Conservation (phyloP, 2,797 vertebrate species). For the Cossypha heuglini region DNA sequence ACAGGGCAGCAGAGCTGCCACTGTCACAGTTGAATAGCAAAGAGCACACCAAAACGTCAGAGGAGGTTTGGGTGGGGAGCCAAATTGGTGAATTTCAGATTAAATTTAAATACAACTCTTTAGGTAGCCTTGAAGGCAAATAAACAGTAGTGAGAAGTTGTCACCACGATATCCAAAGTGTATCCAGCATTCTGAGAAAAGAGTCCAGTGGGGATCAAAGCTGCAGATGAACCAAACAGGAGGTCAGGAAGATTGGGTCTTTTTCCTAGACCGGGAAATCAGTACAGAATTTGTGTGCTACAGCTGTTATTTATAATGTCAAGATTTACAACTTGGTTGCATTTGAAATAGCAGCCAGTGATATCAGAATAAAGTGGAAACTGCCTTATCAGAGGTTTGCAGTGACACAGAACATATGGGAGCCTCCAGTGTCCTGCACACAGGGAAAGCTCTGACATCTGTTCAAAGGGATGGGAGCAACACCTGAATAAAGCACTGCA, state of each 20-base stretch:
- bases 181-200: background rate
- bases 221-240: background rate
- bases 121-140: background rate
- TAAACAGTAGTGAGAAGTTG: rapidly evolving
- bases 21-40: background rate
- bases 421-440: background rate
- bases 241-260: background rate
- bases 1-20: background rate
- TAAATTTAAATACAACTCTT: background rate
- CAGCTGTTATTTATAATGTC: background rate
- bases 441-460: background rate
- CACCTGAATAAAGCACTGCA: background rate
- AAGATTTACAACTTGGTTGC: background rate
- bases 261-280: background rate
- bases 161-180: background rate
- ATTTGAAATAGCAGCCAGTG: background rate
- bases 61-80: background rate
- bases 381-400: background rate
- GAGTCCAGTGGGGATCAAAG: background rate
- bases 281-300: background rate
- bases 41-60: background rate
- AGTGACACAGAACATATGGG: background rate
- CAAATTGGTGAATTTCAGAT: background rate
- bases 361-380: background rate
- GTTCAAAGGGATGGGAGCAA: background rate